These are phyloP conservation scores for Gastracanthus pulcherrimus DNA, from an alignment of 2,888 invertebrate species.

Conservation along the genomic window DNA sequence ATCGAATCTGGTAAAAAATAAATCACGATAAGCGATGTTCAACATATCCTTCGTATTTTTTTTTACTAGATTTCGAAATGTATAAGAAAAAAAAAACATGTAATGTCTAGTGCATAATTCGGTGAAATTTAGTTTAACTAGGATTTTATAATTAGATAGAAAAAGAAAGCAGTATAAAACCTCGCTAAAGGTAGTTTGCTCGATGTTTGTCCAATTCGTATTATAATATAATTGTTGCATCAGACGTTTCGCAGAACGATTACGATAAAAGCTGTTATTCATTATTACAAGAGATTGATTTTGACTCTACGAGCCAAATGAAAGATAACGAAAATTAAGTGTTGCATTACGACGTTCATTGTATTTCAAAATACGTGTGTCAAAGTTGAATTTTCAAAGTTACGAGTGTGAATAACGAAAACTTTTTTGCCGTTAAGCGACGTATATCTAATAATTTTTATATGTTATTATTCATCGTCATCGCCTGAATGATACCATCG, in stretches of 20 bases:
- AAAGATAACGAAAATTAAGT: neutral
- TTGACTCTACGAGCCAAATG: neutral
- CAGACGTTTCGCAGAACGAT: neutral
- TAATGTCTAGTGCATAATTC: neutral
- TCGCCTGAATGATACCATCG: neutral
- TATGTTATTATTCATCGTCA: neutral
- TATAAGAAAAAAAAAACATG: neutral
- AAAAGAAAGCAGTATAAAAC: neutral
- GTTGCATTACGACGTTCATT: neutral
- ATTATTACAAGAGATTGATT: neutral
- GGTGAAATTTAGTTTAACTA: neutral
- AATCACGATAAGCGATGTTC: neutral
- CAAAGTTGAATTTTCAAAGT: neutral
- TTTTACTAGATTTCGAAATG: neutral
- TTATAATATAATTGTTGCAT: conserved; percentile 7
- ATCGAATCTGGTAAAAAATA: neutral
- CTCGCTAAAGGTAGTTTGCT: conserved; percentile 8
- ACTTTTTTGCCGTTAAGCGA: neutral
- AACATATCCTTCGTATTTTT: conserved; percentile 32
- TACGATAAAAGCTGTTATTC: neutral
- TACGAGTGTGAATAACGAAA: neutral
- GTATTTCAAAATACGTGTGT: neutral
- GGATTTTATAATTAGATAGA: neutral
- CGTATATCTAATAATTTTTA: neutral
- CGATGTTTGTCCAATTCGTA: conserved; percentile 6